Conservation (phyloP, 2,888 invertebrate species). For the Diploptera punctata region DNA sequence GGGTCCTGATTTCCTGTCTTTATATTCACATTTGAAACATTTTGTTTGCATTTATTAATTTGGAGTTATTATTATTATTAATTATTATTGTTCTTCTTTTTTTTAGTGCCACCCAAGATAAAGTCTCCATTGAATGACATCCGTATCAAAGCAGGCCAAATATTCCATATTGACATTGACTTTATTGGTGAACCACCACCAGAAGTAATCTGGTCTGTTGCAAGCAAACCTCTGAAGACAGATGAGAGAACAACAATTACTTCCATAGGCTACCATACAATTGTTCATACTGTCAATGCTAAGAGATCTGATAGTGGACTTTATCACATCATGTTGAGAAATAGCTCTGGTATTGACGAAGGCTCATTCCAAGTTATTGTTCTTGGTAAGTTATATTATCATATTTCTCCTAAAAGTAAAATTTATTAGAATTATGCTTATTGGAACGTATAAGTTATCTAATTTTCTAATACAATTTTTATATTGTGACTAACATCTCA, state of each 20-base stretch:
- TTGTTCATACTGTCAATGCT: conserved; percentile 92
- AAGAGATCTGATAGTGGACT: conserved; percentile 89
- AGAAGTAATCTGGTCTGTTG: conserved; percentile 86
- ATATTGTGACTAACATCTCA: too few species aligned
- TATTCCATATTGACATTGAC: conserved; percentile 88
- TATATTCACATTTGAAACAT: too few species aligned
- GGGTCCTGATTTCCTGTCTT: too few species aligned
- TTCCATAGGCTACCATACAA: conserved; percentile 90
- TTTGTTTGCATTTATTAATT: too few species aligned
- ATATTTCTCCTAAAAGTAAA: too few species aligned
- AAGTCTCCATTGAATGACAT: conserved; percentile 89
- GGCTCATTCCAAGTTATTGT: conserved; percentile 91
- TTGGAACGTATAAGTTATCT: too few species aligned
- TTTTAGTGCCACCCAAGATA: conserved; percentile 90
- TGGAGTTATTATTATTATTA: too few species aligned
- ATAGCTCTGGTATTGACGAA: conserved; percentile 92
- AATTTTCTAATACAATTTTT: too few species aligned
- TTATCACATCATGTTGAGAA: conserved; percentile 87
- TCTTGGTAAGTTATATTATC: conserved; percentile 67
- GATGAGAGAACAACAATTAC: conserved; percentile 88
- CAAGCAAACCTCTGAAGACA: conserved; percentile 71
- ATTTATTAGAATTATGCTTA: too few species aligned
- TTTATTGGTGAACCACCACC: conserved; percentile 94
- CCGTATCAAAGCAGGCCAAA: conserved; percentile 91
- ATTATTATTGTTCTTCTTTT: conserved; percentile 29